Percentiles rank a stretch among this genome's conserved stretches.
phyloP scores from a whole-genome alignment of 2,113 vertebrate genomes.

The Planiliza haematocheilus region DNA sequence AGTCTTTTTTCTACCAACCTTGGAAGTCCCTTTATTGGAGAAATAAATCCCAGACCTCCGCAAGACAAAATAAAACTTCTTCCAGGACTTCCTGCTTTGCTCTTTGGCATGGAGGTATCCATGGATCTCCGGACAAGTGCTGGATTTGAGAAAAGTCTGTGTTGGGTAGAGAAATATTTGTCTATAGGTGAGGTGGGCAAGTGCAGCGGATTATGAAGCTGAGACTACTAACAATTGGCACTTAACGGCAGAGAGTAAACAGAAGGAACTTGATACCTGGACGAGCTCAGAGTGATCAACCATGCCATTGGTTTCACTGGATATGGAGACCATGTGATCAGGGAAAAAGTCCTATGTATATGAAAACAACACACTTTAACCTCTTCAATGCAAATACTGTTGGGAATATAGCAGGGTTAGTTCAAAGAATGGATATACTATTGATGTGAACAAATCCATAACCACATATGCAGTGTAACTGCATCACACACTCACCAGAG shows the following conservation, averaged over 20 bases:
- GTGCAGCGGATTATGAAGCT: neutral
- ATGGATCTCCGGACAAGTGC: slow-evolving; percentile 95
- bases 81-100: slow-evolving; percentile 95
- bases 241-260: slow-evolving; percentile 18
- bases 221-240: neutral
- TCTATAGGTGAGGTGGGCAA: slow-evolving; percentile 8
- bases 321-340: slow-evolving; percentile 94
- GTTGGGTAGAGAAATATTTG: slow-evolving; percentile 63
- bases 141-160: slow-evolving; percentile 95
- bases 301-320: slow-evolving; percentile 87
- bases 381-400: neutral
- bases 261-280: slow-evolving; percentile 84
- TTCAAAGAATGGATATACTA: slow-evolving; percentile 13
- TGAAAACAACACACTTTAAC: slow-evolving; percentile 18
- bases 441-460: neutral
- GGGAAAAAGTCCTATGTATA: slow-evolving; percentile 93
- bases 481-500: slow-evolving; percentile 86
- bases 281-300: slow-evolving; percentile 89
- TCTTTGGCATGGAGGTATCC: slow-evolving; percentile 94
- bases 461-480: neutral
- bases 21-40: slow-evolving; percentile 96
- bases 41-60: slow-evolving; percentile 97
- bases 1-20: slow-evolving; percentile 83
- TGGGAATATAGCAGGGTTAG: neutral
- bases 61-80: slow-evolving; percentile 94